Percentiles rank a stretch among this genome's conserved stretches.
phyloP scores from a whole-genome alignment of 2,797 vertebrate genomes.

The Tokudaia muenninki region DNA sequence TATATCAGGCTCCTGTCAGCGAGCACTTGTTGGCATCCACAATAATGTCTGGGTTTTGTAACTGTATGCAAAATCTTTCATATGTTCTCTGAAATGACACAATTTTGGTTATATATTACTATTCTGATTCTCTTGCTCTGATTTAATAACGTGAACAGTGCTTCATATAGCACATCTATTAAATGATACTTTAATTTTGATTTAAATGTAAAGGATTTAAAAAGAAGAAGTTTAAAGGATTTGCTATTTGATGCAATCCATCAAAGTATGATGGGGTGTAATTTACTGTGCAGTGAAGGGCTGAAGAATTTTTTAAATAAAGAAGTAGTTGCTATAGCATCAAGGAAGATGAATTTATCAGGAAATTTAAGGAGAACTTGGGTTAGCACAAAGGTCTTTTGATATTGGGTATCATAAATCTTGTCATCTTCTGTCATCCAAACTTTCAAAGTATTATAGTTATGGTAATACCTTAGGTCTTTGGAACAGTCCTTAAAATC shows the following conservation, averaged over 20 bases:
- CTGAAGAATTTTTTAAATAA: not conserved
- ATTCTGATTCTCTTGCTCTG: not conserved
- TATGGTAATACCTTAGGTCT: not conserved
- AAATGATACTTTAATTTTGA: slow-evolving; percentile 48
- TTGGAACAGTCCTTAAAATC: not conserved
- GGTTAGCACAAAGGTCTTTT: not conserved
- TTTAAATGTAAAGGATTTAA: not conserved
- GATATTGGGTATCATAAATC: not conserved
- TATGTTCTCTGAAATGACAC: not conserved
- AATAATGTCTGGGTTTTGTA: too few relatives aligned
- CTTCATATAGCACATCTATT: not conserved
- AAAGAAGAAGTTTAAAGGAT: not conserved
- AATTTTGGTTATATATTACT: not conserved
- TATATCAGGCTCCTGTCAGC: too few relatives aligned
- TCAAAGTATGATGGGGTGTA: not conserved
- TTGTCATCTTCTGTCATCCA: not conserved
- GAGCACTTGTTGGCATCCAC: too few relatives aligned
- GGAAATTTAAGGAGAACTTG: not conserved
- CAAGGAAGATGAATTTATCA: not conserved
- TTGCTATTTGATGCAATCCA: not conserved
- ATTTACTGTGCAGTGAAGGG: not conserved
- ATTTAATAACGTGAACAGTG: slow-evolving; percentile 5
- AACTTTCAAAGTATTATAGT: not conserved
- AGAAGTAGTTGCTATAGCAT: not conserved
- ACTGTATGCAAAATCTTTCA: not conserved